Conservation (phyloP, 2,888 invertebrate species). For the Lamproptera curius region DNA sequence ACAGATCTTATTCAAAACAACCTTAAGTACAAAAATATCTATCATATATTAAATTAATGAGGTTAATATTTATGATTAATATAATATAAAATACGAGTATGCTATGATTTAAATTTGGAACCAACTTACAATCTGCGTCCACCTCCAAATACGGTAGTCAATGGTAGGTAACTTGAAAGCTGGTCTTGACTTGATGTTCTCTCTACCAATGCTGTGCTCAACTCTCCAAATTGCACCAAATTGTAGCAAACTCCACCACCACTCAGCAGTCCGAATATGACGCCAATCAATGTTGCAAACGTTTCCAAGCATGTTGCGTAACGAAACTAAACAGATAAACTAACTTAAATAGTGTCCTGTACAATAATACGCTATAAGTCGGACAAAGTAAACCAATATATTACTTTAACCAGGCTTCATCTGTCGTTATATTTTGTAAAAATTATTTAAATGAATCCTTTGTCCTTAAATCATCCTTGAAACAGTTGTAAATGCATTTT, state of each 20-base stretch:
- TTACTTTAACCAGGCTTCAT: not conserved
- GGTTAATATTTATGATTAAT: too few species aligned
- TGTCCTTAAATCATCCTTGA: too few species aligned
- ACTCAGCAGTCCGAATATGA: conserved; percentile 53
- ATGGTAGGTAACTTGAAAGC: conserved; percentile 51
- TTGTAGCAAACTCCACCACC: conserved; percentile 74
- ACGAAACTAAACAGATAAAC: conserved; percentile 43
- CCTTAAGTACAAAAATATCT: too few species aligned
- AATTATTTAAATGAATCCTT: not conserved
- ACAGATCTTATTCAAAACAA: too few species aligned
- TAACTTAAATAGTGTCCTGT: not conserved
- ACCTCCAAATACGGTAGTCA: conserved; percentile 55
- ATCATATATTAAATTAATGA: too few species aligned
- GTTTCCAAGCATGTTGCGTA: conserved; percentile 59
- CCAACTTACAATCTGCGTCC: conserved; percentile 54
- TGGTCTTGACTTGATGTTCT: conserved; percentile 49
- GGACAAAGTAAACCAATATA: not conserved
- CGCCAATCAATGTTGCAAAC: conserved; percentile 47
- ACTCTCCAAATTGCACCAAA: conserved; percentile 80
- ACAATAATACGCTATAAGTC: not conserved
- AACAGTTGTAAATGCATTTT: not conserved
- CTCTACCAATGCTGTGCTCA: conserved; percentile 79
- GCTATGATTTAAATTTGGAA: not conserved
- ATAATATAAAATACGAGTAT: too few species aligned
- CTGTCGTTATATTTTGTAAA: not conserved